Percentiles rank a stretch among this genome's conserved stretches.
phyloP scores from a whole-genome alignment of 2,113 vertebrate species.

The Probosciger aterrimus region DNA sequence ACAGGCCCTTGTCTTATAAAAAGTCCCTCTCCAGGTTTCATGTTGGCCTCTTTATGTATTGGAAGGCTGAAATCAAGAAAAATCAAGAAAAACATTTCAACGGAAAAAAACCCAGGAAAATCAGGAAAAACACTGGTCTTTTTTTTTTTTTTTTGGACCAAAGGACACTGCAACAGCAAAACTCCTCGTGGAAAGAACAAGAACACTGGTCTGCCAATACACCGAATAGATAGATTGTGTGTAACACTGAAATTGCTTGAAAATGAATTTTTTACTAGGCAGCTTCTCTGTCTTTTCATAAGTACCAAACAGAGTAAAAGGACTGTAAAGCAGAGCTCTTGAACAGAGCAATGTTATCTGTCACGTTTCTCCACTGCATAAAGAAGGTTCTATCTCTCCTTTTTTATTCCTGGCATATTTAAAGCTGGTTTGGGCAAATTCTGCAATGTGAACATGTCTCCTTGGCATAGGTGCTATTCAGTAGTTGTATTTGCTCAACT shows the following conservation, averaged over 20 bases:
- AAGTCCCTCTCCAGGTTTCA: neutral
- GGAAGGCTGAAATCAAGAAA: neutral
- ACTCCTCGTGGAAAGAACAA: neutral
- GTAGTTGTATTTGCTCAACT: neutral
- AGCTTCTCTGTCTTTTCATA: neutral
- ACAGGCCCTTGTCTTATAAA: neutral
- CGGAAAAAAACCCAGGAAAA: neutral
- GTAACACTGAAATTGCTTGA: neutral
- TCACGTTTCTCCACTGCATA: neutral
- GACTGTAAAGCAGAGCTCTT: neutral
- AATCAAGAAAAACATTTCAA: neutral
- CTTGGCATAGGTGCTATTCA: neutral
- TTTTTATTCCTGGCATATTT: neutral
- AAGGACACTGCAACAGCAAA: neutral
- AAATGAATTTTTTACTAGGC: neutral
- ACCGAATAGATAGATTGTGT: rapidly evolving
- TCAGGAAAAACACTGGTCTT: neutral
- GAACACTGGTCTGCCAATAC: neutral
- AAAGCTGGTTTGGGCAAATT: neutral
- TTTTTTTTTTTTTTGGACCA: too few relatives aligned
- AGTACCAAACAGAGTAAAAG: neutral
- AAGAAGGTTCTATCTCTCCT: neutral
- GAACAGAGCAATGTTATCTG: neutral
- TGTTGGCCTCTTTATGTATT: neutral
- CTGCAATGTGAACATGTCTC: neutral